Conservation (phyloP, 2,888 invertebrate genomes). For the Spilosoma lubricipeda region DNA sequence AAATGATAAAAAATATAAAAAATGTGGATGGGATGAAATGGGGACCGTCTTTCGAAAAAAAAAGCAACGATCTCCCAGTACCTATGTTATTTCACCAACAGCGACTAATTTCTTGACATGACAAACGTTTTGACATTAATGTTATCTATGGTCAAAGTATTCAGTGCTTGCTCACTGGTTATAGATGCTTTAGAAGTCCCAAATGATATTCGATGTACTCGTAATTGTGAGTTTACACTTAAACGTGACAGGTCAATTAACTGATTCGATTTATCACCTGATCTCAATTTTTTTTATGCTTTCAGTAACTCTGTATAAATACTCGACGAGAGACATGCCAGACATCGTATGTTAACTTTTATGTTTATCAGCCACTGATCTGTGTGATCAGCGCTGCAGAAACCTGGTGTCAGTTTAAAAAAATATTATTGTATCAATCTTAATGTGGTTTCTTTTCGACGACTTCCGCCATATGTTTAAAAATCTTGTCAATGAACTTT, state of each 20-base stretch:
- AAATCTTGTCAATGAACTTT: conserved; percentile 21
- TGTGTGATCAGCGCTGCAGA: neutral
- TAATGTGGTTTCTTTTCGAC: conserved; percentile 30
- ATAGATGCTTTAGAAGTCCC: neutral
- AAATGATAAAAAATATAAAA: too few species aligned
- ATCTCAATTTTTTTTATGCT: neutral
- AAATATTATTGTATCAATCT: conserved; percentile 4
- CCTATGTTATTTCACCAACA: neutral
- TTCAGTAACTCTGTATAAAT: neutral
- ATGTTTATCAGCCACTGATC: neutral
- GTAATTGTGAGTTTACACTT: too few species aligned
- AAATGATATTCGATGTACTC: neutral
- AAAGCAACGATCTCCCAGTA: too few species aligned
- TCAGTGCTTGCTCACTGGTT: too few species aligned
- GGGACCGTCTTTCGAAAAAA: too few species aligned
- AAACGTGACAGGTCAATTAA: neutral
- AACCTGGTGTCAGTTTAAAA: neutral
- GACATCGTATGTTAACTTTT: neutral
- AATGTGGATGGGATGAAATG: too few species aligned
- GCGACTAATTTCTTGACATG: neutral
- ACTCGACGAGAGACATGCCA: neutral
- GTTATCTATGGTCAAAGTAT: neutral
- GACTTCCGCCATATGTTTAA: conserved; percentile 16
- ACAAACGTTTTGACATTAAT: neutral
- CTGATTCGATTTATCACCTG: neutral